These are phyloP conservation scores for honey bee (Apis mellifera) DNA, from an alignment of 1,140 invertebrate species.

Conservation along the genomic window DNA sequence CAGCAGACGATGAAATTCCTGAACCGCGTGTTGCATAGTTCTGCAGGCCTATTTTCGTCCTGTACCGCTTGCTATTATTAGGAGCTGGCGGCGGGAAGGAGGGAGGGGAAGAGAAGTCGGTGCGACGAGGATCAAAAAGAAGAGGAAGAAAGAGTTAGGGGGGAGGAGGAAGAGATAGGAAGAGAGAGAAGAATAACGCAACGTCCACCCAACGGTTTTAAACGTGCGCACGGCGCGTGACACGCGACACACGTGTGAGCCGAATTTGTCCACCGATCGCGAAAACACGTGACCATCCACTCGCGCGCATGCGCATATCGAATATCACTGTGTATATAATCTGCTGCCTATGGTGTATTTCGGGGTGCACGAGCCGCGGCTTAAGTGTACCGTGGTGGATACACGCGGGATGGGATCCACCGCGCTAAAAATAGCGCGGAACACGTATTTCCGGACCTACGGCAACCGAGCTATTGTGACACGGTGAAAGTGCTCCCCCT, in stretches of 20 bases:
- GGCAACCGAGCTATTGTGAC: neutral
- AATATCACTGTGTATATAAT: conserved; percentile 23
- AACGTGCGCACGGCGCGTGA: neutral
- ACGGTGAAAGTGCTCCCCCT: neutral
- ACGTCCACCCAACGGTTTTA: too few species aligned
- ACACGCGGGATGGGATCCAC: conserved; percentile 2
- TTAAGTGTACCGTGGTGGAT: neutral
- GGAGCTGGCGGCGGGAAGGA: conserved; percentile 19
- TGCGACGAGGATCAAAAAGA: neutral
- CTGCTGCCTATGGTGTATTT: conserved; percentile 6
- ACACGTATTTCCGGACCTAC: conserved; percentile 5
- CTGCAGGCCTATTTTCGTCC: conserved; percentile 63
- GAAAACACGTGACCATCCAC: neutral
- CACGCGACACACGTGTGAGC: neutral
- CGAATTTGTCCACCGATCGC: conserved; percentile 36
- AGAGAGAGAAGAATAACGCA: neutral
- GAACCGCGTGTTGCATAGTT: conserved; percentile 63
- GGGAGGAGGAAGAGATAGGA: neutral
- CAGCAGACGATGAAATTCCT: conserved; percentile 66
- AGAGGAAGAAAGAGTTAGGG: neutral
- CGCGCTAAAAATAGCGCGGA: conserved; percentile 28
- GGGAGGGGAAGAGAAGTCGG: neutral
- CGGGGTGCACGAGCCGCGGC: neutral
- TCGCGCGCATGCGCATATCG: conserved; percentile 4
- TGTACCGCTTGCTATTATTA: conserved; percentile 63